phyloP scores from a whole-genome alignment of 1,140 invertebrate species.

The Antheraea mylitta region DNA sequence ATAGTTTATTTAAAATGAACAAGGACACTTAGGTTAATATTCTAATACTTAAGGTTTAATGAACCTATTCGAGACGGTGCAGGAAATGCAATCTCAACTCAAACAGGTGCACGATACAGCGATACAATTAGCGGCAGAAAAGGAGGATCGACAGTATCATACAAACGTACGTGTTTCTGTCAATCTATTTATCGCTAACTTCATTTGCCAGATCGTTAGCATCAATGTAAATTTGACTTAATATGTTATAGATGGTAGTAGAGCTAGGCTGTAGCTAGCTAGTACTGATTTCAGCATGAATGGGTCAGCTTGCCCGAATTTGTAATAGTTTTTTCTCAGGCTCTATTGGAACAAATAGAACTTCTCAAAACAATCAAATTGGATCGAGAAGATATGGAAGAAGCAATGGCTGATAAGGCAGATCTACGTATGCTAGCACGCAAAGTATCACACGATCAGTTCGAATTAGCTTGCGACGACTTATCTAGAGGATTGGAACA shows the following conservation, averaged over 20 bases:
- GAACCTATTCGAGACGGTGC: slow-evolving; percentile 59
- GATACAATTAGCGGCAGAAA: slow-evolving; percentile 56
- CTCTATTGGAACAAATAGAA: slow-evolving; percentile 78
- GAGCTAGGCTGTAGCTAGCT: too few species aligned
- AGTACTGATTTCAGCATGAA: too few species aligned
- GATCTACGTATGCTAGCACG: slow-evolving; percentile 82
- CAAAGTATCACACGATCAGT: slow-evolving; percentile 86
- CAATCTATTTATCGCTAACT: too few species aligned
- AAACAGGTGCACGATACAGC: slow-evolving; percentile 59
- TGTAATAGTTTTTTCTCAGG: slow-evolving; percentile 39
- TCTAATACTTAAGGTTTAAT: slow-evolving; percentile 40
- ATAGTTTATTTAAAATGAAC: neutral
- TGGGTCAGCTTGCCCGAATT: too few species aligned
- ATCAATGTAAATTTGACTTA: too few species aligned
- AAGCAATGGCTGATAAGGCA: slow-evolving; percentile 85
- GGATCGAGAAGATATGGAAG: slow-evolving; percentile 83
- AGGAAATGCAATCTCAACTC: slow-evolving; percentile 63
- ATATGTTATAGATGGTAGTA: too few species aligned
- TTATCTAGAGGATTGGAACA: slow-evolving; percentile 82
- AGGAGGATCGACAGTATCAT: slow-evolving; percentile 56
- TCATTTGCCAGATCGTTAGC: too few species aligned
- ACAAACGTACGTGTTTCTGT: slow-evolving; percentile 48
- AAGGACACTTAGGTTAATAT: neutral
- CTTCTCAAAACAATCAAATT: slow-evolving; percentile 80
- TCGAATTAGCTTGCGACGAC: slow-evolving; percentile 83